These are phyloP conservation scores for Geophilus truncorum DNA, from an alignment of 2,888 invertebrate species.

Conservation along the genomic window DNA sequence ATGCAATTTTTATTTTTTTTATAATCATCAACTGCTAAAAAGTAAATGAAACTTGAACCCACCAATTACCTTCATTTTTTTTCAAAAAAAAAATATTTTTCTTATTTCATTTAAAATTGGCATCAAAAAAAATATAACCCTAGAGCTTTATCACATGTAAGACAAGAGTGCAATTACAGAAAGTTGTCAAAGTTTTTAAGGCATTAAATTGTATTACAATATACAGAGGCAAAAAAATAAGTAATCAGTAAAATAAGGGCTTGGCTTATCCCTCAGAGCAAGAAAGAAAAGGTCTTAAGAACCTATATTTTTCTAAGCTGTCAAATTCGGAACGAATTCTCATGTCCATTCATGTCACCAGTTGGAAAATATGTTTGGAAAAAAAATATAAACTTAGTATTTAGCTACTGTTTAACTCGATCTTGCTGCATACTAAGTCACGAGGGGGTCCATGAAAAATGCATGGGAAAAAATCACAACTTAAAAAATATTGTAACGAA, in stretches of 20 bases:
- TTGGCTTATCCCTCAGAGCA: neutral
- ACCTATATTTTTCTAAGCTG: neutral
- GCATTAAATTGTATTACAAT: neutral
- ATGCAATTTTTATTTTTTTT: no score
- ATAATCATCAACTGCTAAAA: no score
- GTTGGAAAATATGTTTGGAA: neutral
- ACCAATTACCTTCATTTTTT: no score
- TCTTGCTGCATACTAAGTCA: neutral
- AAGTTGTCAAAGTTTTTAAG: neutral
- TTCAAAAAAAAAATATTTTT: no score
- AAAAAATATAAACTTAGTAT: neutral
- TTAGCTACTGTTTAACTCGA: conserved; percentile 9
- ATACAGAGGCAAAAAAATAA: neutral
- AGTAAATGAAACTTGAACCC: no score
- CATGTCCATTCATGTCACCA: neutral
- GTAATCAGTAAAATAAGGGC: neutral
- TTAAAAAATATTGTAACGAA: neutral
- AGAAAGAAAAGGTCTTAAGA: neutral
- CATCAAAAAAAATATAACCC: neutral
- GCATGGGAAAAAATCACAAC: neutral
- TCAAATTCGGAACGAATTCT: neutral
- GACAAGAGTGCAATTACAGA: conserved; percentile 1
- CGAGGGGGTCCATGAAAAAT: neutral
- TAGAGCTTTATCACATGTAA: neutral
- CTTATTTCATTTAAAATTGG: no score